phyloP scores from a whole-genome alignment of 2,113 vertebrate species.

The Zootoca vivipara region DNA sequence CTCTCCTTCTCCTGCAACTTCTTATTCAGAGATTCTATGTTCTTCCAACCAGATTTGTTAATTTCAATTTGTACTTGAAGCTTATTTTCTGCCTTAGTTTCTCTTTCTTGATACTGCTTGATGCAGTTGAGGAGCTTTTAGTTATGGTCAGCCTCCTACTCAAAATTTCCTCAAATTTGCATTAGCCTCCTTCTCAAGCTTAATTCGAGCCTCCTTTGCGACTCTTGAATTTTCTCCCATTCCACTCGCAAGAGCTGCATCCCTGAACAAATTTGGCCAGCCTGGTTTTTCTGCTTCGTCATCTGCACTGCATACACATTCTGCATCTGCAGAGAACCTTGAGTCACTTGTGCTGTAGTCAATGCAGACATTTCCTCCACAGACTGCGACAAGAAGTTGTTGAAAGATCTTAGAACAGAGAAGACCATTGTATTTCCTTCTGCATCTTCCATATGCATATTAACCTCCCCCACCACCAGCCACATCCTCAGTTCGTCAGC shows the following conservation, averaged over 20 bases:
- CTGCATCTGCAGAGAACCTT: slow-evolving; percentile 41
- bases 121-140: slow-evolving; percentile 86
- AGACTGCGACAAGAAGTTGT: slow-evolving; percentile 84
- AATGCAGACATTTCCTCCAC: slow-evolving; percentile 66
- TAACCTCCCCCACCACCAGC: slow-evolving; percentile 8
- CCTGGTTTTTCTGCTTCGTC: too few relatives aligned
- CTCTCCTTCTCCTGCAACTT: slow-evolving; percentile 85
- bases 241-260: too few relatives aligned
- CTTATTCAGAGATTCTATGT: slow-evolving; percentile 79
- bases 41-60: slow-evolving; percentile 78
- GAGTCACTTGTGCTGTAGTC: slow-evolving; percentile 19
- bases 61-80: slow-evolving; percentile 83
- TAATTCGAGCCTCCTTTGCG: too few relatives aligned
- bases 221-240: too few relatives aligned
- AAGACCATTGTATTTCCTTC: slow-evolving; percentile 91
- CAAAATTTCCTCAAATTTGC: too few relatives aligned
- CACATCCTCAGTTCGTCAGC: too few relatives aligned
- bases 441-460: slow-evolving; percentile 76
- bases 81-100: slow-evolving; percentile 74
- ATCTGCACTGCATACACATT: too few relatives aligned
- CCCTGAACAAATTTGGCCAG: too few relatives aligned
- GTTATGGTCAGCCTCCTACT: slow-evolving; percentile 90
- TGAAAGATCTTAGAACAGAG: slow-evolving; percentile 87
- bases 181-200: too few relatives aligned
- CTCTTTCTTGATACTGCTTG: slow-evolving; percentile 86